Evolutionary conservation across 2,888 invertebrate species (phyloP), one percentile per base, ranked within the genome.

Genomic region (Platypus cylindrus): DNA sequence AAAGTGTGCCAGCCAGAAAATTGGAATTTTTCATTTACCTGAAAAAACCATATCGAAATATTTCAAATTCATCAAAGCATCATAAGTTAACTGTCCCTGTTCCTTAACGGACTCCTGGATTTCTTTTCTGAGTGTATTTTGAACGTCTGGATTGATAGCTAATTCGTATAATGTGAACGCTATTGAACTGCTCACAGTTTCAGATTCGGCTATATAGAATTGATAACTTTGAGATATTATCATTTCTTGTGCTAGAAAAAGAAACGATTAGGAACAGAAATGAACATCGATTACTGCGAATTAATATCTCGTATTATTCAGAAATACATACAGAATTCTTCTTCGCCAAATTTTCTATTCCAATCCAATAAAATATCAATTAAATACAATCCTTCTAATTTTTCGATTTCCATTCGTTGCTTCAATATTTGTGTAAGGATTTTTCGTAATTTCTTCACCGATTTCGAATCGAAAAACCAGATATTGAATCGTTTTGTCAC

Each of bases 151-250:
- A 40, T 71, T 56, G 0, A 66, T 58, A 1, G 70, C 68, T 30
- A 75, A 50, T 53, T 71, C 70, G 48, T 72, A 64, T 22, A 73
- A 57, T 5, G 68, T 56, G 47, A 70, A 71, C 14, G 68, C 66
- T 29, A 73, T 59, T 0, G 71, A 68, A 0, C 71, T 66, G 0
- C 71, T 69, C 0, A 71, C 70, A 3, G 73, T 74, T 54, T 75
- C 74, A 49, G 68, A 74, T 1, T 73, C 74, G 1, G 72, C 75
- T 8, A 68, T 57, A 51, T 72, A 72, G 44, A 75, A 72, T 33
- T 46, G 45, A 1, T 40, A 20, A 3, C 45, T 45, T 30, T 45
- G 46, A 3, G 40, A 42, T 7, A 47, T 32, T 2, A 44, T 36
- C 34, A 36, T 39, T 4, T 39, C 12, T 9, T 18, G 9, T 12